phyloP scores from a whole-genome alignment of 1,140 invertebrate species.

The Eriosoma lanigerum region DNA sequence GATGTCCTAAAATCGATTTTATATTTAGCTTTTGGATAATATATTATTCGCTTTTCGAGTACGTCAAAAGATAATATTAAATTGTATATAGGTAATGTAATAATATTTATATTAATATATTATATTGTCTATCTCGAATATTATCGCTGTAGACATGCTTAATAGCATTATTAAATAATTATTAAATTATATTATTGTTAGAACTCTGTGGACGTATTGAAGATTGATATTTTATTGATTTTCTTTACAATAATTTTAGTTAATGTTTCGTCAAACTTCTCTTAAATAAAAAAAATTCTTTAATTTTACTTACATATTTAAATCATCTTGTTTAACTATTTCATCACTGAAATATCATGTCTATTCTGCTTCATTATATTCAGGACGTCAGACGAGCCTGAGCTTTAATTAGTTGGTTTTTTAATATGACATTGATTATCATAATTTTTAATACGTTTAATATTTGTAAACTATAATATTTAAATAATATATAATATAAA shows the following conservation, averaged over 20 bases:
- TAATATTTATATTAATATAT: too few relatives aligned
- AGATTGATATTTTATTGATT: too few relatives aligned
- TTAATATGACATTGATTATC: background rate
- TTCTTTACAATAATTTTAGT: too few relatives aligned
- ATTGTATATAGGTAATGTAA: too few relatives aligned
- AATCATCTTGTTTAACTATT: background rate
- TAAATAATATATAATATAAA: background rate
- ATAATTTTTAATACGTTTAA: background rate
- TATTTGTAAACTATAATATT: background rate
- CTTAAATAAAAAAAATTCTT: too few relatives aligned
- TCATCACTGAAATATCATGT: background rate
- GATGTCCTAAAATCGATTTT: slow-evolving; percentile 10
- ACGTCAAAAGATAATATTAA: slow-evolving; percentile 1
- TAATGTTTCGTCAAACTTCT: too few relatives aligned
- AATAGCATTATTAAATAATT: too few relatives aligned
- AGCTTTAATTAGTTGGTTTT: background rate
- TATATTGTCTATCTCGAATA: too few relatives aligned
- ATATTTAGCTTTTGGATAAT: background rate
- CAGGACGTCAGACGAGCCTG: background rate
- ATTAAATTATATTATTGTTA: too few relatives aligned
- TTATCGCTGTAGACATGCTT: too few relatives aligned
- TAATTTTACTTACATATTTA: background rate
- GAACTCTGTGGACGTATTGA: too few relatives aligned
- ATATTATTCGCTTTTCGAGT: too few relatives aligned
- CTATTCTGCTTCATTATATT: background rate